These are phyloP conservation scores for Lophotis ruficrista DNA, from an alignment of 2,113 vertebrate genomes.

Conservation along the genomic window DNA sequence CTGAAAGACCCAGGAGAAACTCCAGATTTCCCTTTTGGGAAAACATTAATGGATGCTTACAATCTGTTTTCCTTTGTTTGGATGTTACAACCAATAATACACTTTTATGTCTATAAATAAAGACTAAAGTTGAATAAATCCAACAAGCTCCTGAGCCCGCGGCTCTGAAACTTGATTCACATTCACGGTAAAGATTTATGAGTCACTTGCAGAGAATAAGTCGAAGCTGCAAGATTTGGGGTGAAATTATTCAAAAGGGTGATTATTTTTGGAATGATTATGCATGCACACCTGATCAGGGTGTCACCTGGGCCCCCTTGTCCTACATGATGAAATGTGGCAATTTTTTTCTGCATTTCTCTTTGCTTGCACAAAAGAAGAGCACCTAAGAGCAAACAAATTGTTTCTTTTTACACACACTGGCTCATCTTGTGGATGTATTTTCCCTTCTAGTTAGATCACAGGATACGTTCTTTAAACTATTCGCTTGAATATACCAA, in stretches of 20 bases:
- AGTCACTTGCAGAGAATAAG: slow-evolving; percentile 89
- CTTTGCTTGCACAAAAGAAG: slow-evolving; percentile 90
- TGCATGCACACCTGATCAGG: slow-evolving; percentile 96
- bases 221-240: slow-evolving; percentile 92
- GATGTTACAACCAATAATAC: slow-evolving; percentile 84
- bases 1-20: slow-evolving; percentile 75
- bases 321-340: slow-evolving; percentile 92
- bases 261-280: slow-evolving; percentile 98
- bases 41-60: slow-evolving; percentile 82
- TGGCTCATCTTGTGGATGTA: slow-evolving; percentile 57
- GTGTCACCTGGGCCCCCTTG: slow-evolving; percentile 87
- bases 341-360: slow-evolving; percentile 94
- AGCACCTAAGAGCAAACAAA: slow-evolving; percentile 72
- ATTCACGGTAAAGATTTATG: slow-evolving; percentile 97
- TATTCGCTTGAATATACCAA: slow-evolving; percentile 66
- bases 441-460: slow-evolving; percentile 51
- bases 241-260: slow-evolving; percentile 95
- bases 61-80: slow-evolving; percentile 86
- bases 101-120: slow-evolving; percentile 85
- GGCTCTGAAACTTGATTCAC: slow-evolving; percentile 91
- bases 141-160: slow-evolving; percentile 89
- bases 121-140: slow-evolving; percentile 86
- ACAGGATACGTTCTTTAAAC: slow-evolving; percentile 32
- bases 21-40: slow-evolving; percentile 81
- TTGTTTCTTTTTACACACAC: slow-evolving; percentile 77